phyloP scores from a whole-genome alignment of 2,888 invertebrate species.

The Palloptera scutellata region DNA sequence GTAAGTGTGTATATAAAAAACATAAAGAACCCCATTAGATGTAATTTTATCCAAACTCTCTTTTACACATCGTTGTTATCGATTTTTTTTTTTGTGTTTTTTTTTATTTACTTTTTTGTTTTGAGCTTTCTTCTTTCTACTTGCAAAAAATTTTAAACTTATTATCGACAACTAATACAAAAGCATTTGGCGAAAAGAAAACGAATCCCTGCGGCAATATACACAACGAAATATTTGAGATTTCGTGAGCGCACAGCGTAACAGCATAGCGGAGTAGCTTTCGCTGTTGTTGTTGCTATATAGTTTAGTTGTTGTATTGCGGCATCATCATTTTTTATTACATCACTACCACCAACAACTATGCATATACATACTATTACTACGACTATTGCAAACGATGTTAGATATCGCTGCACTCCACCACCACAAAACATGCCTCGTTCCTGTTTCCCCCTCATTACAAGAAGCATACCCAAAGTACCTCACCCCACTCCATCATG shows the following conservation, averaged over 20 bases:
- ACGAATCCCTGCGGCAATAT: conserved; percentile 31
- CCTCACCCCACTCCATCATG: too few species aligned
- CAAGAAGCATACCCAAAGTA: too few species aligned
- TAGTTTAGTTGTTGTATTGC: conserved; percentile 12
- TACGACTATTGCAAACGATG: conserved; percentile 17
- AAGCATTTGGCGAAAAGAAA: conserved; percentile 29
- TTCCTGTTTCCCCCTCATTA: not conserved
- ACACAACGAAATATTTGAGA: not conserved
- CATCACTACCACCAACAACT: conserved; percentile 1
- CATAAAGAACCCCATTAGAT: conserved; percentile 18
- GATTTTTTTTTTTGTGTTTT: conserved; percentile 24
- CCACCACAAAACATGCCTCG: not conserved
- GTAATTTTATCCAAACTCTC: conserved; percentile 26
- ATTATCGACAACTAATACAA: conserved; percentile 45
- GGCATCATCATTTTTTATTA: conserved; percentile 17
- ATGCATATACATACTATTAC: not conserved
- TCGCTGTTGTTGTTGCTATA: not conserved
- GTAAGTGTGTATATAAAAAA: too few species aligned
- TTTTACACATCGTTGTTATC: conserved; percentile 25
- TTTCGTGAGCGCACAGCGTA: not conserved
- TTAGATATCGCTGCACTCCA: conserved; percentile 20
- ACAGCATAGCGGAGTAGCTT: not conserved
- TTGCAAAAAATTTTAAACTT: conserved; percentile 40
- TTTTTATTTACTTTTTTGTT: conserved; percentile 14
- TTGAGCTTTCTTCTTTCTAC: conserved; percentile 3